Base-by-base conservation (phyloP, 2,797 vertebrate species). In the Calcarius lapponicus region DNA sequence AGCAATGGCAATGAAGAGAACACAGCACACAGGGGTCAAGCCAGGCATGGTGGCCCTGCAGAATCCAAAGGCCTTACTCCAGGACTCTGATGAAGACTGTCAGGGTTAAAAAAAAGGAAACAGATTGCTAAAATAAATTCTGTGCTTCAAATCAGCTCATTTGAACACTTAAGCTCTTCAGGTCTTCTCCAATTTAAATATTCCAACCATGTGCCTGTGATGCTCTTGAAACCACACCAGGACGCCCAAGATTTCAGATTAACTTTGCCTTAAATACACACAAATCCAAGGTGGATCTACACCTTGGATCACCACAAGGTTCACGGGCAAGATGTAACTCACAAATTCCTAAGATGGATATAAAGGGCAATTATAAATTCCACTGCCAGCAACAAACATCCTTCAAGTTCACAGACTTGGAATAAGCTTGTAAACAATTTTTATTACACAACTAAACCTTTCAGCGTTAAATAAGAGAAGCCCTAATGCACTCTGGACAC, bases 21-120 rank as follows among this genome's bases (percentile, higher is more conserved):
- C 1, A 0, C 16, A 34, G 3, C 17, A 5, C 5, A 7, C 31
- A 9, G 26, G 1, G 3, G 14, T 5, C 53, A 29, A 32, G 38
- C 6, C 3, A 80, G 31, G 26, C 50, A 13, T 1, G 15, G 48
- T 7, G 32, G 60, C 47, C 80, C 60, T 62, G 43, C 51, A 84
- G 34, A 83, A 81, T 0, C 54, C 80, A 75, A 13, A 64, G 26
- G 61, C 9, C 34, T 71, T 32, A 31, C 11, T 45, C 26, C 34
- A 38, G 61, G 29, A 38, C 13, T 38, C 45, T 19, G n/a, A 86
- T 43, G 32, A 20, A 65, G 19, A 48, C 48, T 53, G 60, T 1
- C 12, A 15, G 38, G 38, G 40, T 29, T 74, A 12, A 38, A 78
- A 53, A 56, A 45, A 42, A 32, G 11, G 14, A 9, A 10, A 45